Percentiles rank a stretch among this genome's conserved stretches.
Evolutionary conservation across 1,140 invertebrate genomes (phyloP).

Genomic region (Zaprionus inermis): DNA sequence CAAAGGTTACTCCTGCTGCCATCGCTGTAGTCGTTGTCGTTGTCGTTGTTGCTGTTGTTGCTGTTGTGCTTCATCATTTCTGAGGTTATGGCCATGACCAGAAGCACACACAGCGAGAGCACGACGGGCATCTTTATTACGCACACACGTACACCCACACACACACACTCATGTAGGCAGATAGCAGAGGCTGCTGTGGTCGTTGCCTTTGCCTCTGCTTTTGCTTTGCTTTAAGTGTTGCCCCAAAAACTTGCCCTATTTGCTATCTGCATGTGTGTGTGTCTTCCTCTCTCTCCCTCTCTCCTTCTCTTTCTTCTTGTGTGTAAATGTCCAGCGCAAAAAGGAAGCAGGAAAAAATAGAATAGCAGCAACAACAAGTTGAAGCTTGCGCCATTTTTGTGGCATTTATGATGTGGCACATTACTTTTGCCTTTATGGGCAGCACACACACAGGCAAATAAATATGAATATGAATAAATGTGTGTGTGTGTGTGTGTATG

Average conservation of each 20-base stretch:
- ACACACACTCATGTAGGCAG: slow-evolving; percentile 11
- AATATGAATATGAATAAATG: slow-evolving; percentile 51
- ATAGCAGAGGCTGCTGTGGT: slow-evolving; percentile 33
- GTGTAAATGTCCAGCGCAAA: slow-evolving; percentile 49
- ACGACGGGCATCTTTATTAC: slow-evolving; percentile 68
- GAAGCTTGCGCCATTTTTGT: slow-evolving; percentile 71
- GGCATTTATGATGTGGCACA: slow-evolving; percentile 81
- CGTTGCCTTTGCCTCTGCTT: neutral
- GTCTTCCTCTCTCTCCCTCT: neutral
- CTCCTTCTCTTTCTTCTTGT: slow-evolving; percentile 7
- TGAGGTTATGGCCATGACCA: slow-evolving; percentile 65
- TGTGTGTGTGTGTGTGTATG: slow-evolving; percentile 11
- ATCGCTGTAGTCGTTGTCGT: neutral
- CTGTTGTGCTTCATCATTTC: slow-evolving; percentile 78
- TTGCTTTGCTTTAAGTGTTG: slow-evolving; percentile 52
- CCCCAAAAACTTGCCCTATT: slow-evolving; percentile 52
- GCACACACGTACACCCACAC: slow-evolving; percentile 26
- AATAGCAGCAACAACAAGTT: slow-evolving; percentile 37
- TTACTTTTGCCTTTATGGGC: slow-evolving; percentile 71
- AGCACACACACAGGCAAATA: slow-evolving; percentile 27
- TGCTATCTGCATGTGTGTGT: slow-evolving; percentile 51
- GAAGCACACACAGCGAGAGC: slow-evolving; percentile 14
- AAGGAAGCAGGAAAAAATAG: slow-evolving; percentile 25
- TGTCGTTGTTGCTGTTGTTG: slow-evolving; percentile 42
- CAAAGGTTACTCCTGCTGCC: slow-evolving; percentile 9